Conservation (phyloP, 2,113 vertebrate genomes). For the Rostratula benghalensis region DNA sequence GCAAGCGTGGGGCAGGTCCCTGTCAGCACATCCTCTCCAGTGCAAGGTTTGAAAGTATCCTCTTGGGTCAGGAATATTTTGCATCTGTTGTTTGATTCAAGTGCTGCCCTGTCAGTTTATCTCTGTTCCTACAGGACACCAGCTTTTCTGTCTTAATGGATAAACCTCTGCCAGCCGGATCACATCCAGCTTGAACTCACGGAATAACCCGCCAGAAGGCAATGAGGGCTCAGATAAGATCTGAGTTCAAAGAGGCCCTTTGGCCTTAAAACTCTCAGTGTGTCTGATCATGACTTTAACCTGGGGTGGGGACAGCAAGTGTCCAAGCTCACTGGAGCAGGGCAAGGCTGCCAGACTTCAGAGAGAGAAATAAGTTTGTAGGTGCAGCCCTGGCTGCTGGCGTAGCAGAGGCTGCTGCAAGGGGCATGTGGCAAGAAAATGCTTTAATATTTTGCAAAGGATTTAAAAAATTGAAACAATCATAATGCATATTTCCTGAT, state of each 20-base stretch:
- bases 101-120: not conserved
- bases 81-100: not conserved
- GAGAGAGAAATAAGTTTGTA: not conserved
- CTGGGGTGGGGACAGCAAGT: not conserved
- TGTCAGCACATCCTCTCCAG: not conserved
- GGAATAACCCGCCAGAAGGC: not conserved
- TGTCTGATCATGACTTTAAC: not conserved
- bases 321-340: not conserved
- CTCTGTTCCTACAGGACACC: not conserved
- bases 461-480: not conserved
- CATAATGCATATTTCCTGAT: not conserved
- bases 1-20: not conserved
- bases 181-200: rapidly evolving
- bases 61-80: not conserved
- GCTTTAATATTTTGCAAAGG: not conserved
- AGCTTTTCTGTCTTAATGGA: constrained; percentile 28
- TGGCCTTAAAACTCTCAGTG: not conserved
- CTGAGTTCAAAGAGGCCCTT: constrained; percentile 15
- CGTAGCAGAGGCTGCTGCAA: rapidly evolving
- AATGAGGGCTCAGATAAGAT: not conserved
- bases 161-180: not conserved
- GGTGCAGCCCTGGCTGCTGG: not conserved
- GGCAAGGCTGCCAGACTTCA: not conserved
- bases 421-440: not conserved
- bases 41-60: not conserved